Evolutionary conservation across 2,888 invertebrate species (phyloP), one percentile per base, ranked within the genome.

Genomic region (Zelleria hepariella): DNA sequence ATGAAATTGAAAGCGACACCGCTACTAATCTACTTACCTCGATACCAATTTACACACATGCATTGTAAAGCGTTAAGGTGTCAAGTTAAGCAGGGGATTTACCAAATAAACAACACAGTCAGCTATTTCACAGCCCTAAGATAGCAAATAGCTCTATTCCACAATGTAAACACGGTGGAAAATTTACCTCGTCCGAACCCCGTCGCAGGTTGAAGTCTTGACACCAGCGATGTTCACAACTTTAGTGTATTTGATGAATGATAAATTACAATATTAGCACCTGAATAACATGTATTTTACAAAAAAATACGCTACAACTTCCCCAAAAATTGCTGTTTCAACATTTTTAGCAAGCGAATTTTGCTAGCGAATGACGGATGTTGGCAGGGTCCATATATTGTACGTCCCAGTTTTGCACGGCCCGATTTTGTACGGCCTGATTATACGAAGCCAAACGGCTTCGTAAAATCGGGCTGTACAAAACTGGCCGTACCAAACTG

Each of bases 241-340:
- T 32, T 21, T 21, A 20, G 15, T 3, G 27, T 55, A 6, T n/a
- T n/a, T 15, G 24, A 66, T 61, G 63, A 67, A 62, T 63, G 61
- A 71, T 70, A 68, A 67, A 69, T 70, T 67, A 65, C 63, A 71
- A 67, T 72, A 74, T 71, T 75, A 77, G 48, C 57, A 57, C 57
- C 27, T 77, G 73, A 74, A 73, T 80, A 82, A 73, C 80, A 82
- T 81, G 80, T 81, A 82, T 77, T 71, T 77, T 77, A 77, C 10
- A 18, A 57, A 56, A 57, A 58, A 32, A 55, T 54, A 20, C 78
- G 74, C 70, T 74, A 75, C 66, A 75, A 84, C 82, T 82, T 84
- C 81, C 85, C 86, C 86, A 86, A 86, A 81, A 84, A 82, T 83
- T 84, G 78, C 81, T 72, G 74, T 76, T 81, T 77, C 75, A 75